phyloP scores from a whole-genome alignment of 2,888 invertebrate species.

The Drosophila buzzatii region DNA sequence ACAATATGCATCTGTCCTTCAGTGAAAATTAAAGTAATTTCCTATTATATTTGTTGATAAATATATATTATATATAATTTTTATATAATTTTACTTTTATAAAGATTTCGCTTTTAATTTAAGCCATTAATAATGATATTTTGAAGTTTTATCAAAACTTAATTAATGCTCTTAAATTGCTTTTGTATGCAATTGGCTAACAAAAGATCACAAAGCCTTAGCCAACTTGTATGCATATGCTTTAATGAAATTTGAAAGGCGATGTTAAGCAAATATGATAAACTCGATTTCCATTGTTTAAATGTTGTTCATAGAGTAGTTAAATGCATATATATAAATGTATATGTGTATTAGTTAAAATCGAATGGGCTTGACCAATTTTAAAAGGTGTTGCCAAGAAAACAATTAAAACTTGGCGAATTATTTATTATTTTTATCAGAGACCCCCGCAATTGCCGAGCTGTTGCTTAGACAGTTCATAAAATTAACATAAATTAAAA shows the following conservation, averaged over 20 bases:
- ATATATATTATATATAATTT: background rate
- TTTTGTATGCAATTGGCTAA: slow-evolving; percentile 12
- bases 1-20: too few relatives aligned
- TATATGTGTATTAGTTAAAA: slow-evolving; percentile 6
- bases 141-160: background rate
- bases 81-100: background rate
- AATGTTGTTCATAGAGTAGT: background rate
- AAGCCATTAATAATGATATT: background rate
- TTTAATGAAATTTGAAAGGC: slow-evolving; percentile 26
- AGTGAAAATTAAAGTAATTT: too few relatives aligned
- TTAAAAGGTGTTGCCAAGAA: background rate
- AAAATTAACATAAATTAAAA: background rate
- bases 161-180: slow-evolving; percentile 2
- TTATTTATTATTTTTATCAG: background rate
- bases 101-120: background rate
- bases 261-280: slow-evolving; percentile 21
- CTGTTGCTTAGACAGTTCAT: background rate
- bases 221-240: slow-evolving; percentile 22
- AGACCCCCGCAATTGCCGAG: too few relatives aligned
- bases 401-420: background rate
- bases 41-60: too few relatives aligned
- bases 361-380: background rate
- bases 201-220: slow-evolving; percentile 23
- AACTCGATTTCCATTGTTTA: slow-evolving; percentile 27
- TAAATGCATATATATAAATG: background rate